These are phyloP conservation scores for Peromyscus melanophrys DNA, from an alignment of 2,797 vertebrate genomes.

Conservation along the genomic window DNA sequence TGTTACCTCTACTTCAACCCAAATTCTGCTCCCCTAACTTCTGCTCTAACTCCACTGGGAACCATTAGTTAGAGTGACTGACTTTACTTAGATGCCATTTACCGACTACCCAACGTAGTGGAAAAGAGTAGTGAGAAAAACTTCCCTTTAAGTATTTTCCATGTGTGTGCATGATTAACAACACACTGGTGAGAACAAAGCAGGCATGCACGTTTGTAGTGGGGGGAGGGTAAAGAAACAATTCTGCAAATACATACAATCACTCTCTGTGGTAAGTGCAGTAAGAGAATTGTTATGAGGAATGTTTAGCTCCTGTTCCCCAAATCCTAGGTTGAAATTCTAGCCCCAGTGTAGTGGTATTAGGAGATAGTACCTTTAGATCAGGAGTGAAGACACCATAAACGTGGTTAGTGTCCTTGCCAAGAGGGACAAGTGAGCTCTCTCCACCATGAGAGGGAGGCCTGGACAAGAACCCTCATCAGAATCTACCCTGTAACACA, in stretches of 20 bases:
- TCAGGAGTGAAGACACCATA: neutral
- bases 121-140: neutral
- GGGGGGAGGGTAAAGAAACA: neutral
- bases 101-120: neutral
- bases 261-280: neutral
- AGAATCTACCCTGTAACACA: neutral
- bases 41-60: neutral
- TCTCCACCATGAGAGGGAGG: neutral
- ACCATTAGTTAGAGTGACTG: neutral
- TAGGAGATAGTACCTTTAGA: neutral
- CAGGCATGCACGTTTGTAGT: neutral
- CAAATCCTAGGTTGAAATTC: neutral
- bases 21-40: neutral
- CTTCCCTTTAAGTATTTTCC: slow-evolving; percentile 14
- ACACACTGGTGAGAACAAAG: neutral
- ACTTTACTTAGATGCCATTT: neutral
- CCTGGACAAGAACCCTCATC: neutral
- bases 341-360: neutral
- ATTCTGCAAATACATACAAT: slow-evolving; percentile 34
- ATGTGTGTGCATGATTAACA: neutral
- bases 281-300: neutral
- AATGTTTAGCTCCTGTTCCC: neutral
- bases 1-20: neutral
- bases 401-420: neutral
- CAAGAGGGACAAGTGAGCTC: neutral